Percentiles rank a stretch among this genome's conserved stretches.
phyloP scores from a whole-genome alignment of 1,140 invertebrate genomes.

The Caerostris darwini region DNA sequence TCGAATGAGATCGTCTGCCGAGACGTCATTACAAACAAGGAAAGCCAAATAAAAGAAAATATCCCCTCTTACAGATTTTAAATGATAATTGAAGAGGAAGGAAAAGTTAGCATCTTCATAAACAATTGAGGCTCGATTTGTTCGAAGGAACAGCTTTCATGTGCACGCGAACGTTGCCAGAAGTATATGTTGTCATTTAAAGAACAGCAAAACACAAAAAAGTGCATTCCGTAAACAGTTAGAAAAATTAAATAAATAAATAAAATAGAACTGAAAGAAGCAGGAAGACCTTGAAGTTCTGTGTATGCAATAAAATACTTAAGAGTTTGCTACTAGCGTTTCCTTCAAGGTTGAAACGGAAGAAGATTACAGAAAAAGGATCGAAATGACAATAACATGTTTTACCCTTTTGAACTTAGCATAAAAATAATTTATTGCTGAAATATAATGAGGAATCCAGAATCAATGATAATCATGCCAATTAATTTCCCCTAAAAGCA shows the following conservation, averaged over 20 bases:
- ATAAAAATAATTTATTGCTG: too few species aligned
- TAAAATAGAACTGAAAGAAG: constrained; percentile 21
- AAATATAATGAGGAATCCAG: too few species aligned
- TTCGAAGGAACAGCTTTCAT: constrained; percentile 26
- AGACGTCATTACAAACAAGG: constrained; percentile 15
- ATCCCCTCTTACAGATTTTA: constrained; percentile 40
- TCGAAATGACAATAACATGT: not conserved
- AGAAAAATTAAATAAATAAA: not conserved
- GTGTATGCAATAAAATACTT: constrained; percentile 26
- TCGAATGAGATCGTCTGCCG: constrained; percentile 27
- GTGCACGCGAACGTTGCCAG: not conserved
- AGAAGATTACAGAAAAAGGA: not conserved
- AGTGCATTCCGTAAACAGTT: not conserved
- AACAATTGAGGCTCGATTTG: constrained; percentile 50
- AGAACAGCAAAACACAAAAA: not conserved
- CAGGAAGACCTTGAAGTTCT: constrained; percentile 39
- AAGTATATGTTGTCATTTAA: not conserved
- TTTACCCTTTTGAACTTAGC: too few species aligned
- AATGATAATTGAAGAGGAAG: constrained; percentile 60
- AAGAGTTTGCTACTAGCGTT: not conserved
- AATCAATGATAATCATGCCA: too few species aligned
- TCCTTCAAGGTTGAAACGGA: constrained; percentile 16
- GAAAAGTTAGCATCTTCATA: constrained; percentile 34
- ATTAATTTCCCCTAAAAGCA: too few species aligned
- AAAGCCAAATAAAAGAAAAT: not conserved